Evolutionary conservation across 1,140 invertebrate species (phyloP), one percentile per base, ranked within the genome.

Genomic region (Teleogryllus occipitalis): DNA sequence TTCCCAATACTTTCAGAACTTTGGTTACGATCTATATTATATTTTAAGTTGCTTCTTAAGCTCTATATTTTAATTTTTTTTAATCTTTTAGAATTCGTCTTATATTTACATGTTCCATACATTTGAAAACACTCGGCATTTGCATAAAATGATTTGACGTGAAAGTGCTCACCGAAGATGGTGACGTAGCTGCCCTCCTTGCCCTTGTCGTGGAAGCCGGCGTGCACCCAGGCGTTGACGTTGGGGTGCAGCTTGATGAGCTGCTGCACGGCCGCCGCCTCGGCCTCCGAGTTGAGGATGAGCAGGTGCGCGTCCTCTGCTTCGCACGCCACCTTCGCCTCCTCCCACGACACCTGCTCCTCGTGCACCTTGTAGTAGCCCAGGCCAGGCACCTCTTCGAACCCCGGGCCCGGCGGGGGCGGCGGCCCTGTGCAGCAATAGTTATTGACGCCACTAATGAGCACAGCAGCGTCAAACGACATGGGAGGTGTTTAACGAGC

Each of bases 121-220:
- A 39, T 39, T 39, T 5, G 27, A 39, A 39, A 2, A 1, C 27
- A 39, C 27, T 2, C 1, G 27, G 5, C 27, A 39, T 1, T 39
- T 39, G 27, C 27, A 39, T 39, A 39, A 39, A 39, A 39, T 5
- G 27, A 39, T 39, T 39, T 39, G 27, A 39, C 27, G 27, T 39
- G 27, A 39, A 39, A 39, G 54, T 7, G 54, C 39, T 12, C 15
- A 77, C 39, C 76, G 39, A 77, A 77, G 21, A 77, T 49, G 7
- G 77, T 78, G 47, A 78, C 12, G 21, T 78, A 78, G n/a, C 49
- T 14, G 4, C 77, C 77, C 39, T 78, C 77, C 47, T 49, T 54
- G 18, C n/a, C 18, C 54, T 22, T 78, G 21, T 78, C 77, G 39
- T 78, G 77, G 18, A 78, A 78, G 46, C 77, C 77, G n/a, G 49